These are phyloP conservation scores for Allygus modestus DNA, from an alignment of 2,888 invertebrate species.

Conservation along the genomic window DNA sequence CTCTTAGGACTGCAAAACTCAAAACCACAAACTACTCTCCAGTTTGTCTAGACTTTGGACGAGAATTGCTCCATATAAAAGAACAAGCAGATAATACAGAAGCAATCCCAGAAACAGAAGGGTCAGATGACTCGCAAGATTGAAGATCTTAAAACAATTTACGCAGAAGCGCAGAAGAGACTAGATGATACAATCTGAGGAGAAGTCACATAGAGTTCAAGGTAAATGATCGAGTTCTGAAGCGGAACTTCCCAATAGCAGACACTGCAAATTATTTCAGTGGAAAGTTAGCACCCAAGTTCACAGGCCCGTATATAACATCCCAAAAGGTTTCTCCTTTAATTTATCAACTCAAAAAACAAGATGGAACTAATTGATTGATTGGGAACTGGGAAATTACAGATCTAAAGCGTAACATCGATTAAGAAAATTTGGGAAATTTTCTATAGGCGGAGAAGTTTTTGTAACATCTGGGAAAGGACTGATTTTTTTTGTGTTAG, in stretches of 20 bases:
- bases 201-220: constrained; percentile 50
- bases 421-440: constrained; percentile 49
- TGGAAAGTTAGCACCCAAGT: constrained; percentile 66
- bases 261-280: constrained; percentile 63
- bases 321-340: constrained; percentile 61
- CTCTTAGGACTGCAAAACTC: constrained; percentile 68
- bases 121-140: not conserved
- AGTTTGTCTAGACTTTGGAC: constrained; percentile 65
- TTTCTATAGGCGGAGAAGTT: constrained; percentile 8
- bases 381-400: constrained; percentile 65
- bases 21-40: constrained; percentile 69
- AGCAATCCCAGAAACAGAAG: not conserved
- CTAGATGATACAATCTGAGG: constrained; percentile 55
- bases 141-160: not conserved
- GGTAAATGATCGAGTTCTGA: constrained; percentile 20
- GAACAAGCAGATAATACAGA: not conserved
- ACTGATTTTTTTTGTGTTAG: no score
- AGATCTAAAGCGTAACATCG: constrained; percentile 57
- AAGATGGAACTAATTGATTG: constrained; percentile 28
- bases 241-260: constrained; percentile 53
- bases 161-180: not conserved
- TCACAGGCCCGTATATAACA: constrained; percentile 63
- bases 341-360: constrained; percentile 65
- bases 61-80: not conserved
- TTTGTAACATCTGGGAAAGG: constrained; percentile 7